Base-by-base conservation (phyloP, 23 tunicate species). In the Halocynthia roretzi region DNA sequence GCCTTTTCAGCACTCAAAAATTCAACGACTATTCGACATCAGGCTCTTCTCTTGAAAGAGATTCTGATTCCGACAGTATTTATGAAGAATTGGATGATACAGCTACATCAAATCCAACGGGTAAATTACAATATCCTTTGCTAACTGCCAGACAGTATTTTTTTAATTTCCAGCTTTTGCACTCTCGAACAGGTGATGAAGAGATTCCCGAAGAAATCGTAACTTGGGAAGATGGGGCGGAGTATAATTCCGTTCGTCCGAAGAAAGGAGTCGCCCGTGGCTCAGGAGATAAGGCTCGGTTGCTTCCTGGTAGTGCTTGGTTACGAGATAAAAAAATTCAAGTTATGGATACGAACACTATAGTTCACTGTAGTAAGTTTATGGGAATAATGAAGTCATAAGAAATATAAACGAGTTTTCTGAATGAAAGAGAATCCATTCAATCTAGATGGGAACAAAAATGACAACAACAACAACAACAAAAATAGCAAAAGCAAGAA, bases 141-240 rank as follows among this genome's bases (percentile, higher is more conserved):
- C 44, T 31, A 0, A 1, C 44, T 4, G 44, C 1, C 44, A 31
- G 44, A n/a, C 44, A 31, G 4, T 31, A 2, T 44, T 44, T 8
- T 11, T 70, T 7, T 70, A 8, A 40, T 53, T 53, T 54, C 50
- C 18, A 1, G n/a, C 64, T 15, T 15, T 60, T 60, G 18, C 4
- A 60, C 64, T 60, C 18, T 60, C 64, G n/a, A 60, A 15, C 18
- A 15, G n/a, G 17, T 19, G 96, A 89, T 17, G 97, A 91, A 44
- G 97, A 91, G 50, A 91, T 91, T 54, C 97, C 97, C 10, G 97
- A 91, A 85, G 81, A 74, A 8, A 85, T 91, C 8, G 97, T 85
- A 63, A 67, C 63, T 7, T 67, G 10, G 56, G 84, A 76, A 40
- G 97, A 85, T 18, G 81, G 55, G 53, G 65, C 54, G 67, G 81